Evolutionary conservation across 2,113 vertebrate genomes (phyloP).

Genomic region (Tympanuchus pallidicinctus): DNA sequence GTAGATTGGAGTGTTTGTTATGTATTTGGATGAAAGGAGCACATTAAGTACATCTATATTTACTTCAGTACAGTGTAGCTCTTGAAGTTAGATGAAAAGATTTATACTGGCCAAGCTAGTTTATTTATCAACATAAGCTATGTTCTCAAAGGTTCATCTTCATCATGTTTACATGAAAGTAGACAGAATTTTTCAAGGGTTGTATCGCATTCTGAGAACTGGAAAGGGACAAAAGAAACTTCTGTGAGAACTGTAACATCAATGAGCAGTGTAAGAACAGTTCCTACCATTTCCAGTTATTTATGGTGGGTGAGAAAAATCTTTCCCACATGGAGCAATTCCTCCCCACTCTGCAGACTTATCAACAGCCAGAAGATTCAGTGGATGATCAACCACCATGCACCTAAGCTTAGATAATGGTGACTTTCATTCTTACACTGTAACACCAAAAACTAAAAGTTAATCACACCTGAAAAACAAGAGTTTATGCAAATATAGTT

Average conservation of each 20-base stretch:
- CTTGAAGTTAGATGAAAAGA: constrained; percentile 71
- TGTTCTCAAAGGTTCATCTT: constrained; percentile 60
- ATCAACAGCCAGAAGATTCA: not conserved
- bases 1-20: constrained; percentile 22
- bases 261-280: not conserved
- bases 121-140: constrained; percentile 58
- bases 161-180: constrained; percentile 51
- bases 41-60: constrained; percentile 62
- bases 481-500: not conserved
- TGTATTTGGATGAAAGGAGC: constrained; percentile 49
- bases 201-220: constrained; percentile 9
- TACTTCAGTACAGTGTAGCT: constrained; percentile 46
- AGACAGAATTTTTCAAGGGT: not conserved
- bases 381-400: not conserved
- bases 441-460: not conserved
- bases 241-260: not conserved
- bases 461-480: not conserved
- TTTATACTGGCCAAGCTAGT: constrained; percentile 63
- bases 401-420: not conserved
- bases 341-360: not conserved
- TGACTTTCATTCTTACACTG: not conserved
- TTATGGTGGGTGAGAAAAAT: rapidly evolving
- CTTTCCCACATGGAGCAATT: not conserved
- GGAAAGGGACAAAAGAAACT: constrained; percentile 22
- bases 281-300: not conserved